Percentiles rank a stretch among this genome's conserved stretches.
These are phyloP conservation scores for Tinea trinotella DNA, from an alignment of 2,888 invertebrate genomes.

Conservation along the genomic window DNA sequence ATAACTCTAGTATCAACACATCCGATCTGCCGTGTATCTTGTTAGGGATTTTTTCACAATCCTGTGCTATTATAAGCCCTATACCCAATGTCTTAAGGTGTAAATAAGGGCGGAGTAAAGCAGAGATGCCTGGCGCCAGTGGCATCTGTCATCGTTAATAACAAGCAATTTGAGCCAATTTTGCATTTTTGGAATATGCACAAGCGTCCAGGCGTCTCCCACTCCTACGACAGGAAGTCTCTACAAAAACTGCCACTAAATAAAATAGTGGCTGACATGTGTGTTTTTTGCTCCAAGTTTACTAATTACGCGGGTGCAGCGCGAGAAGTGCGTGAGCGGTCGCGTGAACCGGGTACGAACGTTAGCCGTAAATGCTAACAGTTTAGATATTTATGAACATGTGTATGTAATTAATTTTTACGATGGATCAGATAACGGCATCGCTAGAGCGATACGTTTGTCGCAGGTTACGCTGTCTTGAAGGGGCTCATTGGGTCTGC, in stretches of 20 bases:
- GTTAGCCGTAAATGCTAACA: slow-evolving; percentile 60
- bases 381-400: slow-evolving; percentile 69
- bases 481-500: slow-evolving; percentile 24
- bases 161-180: slow-evolving; percentile 70
- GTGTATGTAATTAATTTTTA: slow-evolving; percentile 71
- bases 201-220: slow-evolving; percentile 56
- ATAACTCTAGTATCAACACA: slow-evolving; percentile 62
- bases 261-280: slow-evolving; percentile 64
- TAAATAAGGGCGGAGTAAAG: not conserved
- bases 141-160: slow-evolving; percentile 72
- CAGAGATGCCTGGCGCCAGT: slow-evolving; percentile 48
- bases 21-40: slow-evolving; percentile 44
- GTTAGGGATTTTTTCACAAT: not conserved
- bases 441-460: slow-evolving; percentile 59
- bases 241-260: slow-evolving; percentile 62
- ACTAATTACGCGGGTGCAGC: slow-evolving; percentile 26
- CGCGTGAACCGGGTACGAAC: slow-evolving; percentile 45
- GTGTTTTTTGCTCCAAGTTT: slow-evolving; percentile 47
- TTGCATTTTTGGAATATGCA: slow-evolving; percentile 64
- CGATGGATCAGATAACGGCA: slow-evolving; percentile 64
- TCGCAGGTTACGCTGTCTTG: slow-evolving; percentile 43
- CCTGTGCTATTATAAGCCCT: not conserved
- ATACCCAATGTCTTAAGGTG: not conserved
- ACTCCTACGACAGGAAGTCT: slow-evolving; percentile 56
- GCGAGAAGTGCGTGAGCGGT: slow-evolving; percentile 40